A percentile compares a stretch with the other conserved stretches of the same genome.
These are phyloP conservation scores for Fulmarus glacialis DNA, from an alignment of 2,113 vertebrate species.

Conservation along the genomic window DNA sequence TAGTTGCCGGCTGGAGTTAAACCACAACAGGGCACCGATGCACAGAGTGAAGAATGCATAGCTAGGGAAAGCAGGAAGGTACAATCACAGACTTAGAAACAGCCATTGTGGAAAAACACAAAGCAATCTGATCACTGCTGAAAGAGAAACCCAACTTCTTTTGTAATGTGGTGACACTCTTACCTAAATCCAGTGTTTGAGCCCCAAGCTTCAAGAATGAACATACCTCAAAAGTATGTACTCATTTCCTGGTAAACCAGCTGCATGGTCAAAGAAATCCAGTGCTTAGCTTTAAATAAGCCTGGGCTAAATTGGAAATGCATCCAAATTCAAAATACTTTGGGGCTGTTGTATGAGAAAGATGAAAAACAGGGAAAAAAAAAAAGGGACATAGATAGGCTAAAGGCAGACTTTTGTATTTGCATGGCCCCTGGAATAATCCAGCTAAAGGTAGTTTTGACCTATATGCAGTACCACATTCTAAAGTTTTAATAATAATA, in stretches of 20 bases:
- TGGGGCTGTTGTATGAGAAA: background rate
- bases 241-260: background rate
- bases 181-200: background rate
- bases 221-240: background rate
- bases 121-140: background rate
- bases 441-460: background rate
- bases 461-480: background rate
- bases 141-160: background rate
- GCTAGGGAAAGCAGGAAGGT: background rate
- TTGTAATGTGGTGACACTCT: background rate
- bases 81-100: background rate
- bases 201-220: background rate
- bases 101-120: background rate
- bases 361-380: background rate
- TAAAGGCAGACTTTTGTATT: background rate
- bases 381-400: background rate
- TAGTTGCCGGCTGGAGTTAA: too few relatives aligned
- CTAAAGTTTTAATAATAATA: background rate
- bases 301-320: background rate
- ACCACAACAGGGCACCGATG: rapidly evolving
- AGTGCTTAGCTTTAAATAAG: background rate
- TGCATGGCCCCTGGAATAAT: background rate
- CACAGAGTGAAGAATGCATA: background rate
- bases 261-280: background rate
- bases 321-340: background rate